Base-by-base conservation (phyloP, 2,113 vertebrate species). In the Heterotis niloticus region DNA sequence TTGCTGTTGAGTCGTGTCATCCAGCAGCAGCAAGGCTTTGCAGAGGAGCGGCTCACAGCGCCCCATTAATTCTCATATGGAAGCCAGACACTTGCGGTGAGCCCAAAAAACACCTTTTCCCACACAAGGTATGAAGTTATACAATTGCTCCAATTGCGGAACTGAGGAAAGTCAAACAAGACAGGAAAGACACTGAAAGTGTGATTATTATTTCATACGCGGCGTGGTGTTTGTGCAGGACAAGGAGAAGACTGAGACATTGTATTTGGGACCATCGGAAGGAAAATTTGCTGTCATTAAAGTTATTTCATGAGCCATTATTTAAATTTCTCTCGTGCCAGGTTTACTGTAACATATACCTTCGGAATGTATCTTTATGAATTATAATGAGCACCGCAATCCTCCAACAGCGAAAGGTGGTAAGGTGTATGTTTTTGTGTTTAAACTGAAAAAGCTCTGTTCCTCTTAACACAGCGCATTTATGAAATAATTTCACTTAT, bases 21-120 rank as follows among this genome's bases (percentile, higher is more conserved):
- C 84, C 82, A 82, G 81, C 80, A 84, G 83, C 86, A 85, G 65
- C 70, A 76, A 68, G n/a, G 65, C 69, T 28, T 64, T 70, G 77
- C 69, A 82, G 60, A 76, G 68, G 78, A 87, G 82, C 26, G 69
- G 82, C 51, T 78, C 62, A 83, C 57, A 86, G 88, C 56, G 73
- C 81, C 79, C 81, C 77, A 80, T 88, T 86, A 64, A 80, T 78
- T 84, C 82, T 85, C 85, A 86, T 81, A 79, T 87, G 81, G 83
- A 85, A 75, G 67, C 81, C 84, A 86, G 83, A 84, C 77, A 71
- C 71, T 80, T 75, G 62, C 69, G 69, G 78, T 59, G 14, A n/a
- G 28, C 75, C 64, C 75, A 75, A 80, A 78, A 85, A 20, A 51
- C 4, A 65, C 17, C 44, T 74, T 82, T 67, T 77, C 73, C 75